These are phyloP conservation scores for Amazona ochrocephala DNA, from an alignment of 2,797 vertebrate species.

Conservation along the genomic window DNA sequence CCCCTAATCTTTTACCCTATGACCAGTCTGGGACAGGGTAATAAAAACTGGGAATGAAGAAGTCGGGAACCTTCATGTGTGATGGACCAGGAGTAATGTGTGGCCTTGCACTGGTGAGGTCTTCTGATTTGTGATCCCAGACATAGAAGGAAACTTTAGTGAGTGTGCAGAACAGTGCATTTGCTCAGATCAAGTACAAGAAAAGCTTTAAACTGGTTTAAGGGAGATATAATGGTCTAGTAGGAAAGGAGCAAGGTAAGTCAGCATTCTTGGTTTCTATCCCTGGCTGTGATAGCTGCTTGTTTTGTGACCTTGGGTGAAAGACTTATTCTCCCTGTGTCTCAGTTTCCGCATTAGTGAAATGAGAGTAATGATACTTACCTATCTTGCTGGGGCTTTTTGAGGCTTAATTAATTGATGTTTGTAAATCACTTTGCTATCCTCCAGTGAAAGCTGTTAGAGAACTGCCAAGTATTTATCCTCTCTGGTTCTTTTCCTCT, in stretches of 20 bases:
- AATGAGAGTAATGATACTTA: constrained; percentile 67
- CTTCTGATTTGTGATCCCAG: not conserved
- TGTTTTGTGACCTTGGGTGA: constrained; percentile 52
- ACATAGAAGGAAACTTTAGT: rapidly evolving
- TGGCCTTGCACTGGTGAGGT: not conserved
- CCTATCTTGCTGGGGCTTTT: constrained; percentile 49
- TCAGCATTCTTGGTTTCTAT: not conserved
- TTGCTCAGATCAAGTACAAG: not conserved
- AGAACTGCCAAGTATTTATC: constrained; percentile 61
- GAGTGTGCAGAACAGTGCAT: not conserved
- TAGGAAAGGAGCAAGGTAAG: not conserved
- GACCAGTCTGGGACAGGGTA: not conserved
- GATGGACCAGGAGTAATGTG: rapidly evolving
- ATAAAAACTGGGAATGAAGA: not conserved
- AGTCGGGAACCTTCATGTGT: not conserved
- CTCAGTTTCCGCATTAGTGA: constrained; percentile 61
- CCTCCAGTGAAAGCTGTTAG: constrained; percentile 45
- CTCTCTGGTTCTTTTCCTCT: not conserved
- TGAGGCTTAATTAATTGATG: constrained; percentile 68
- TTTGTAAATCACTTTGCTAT: constrained; percentile 64
- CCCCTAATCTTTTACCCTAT: not conserved
- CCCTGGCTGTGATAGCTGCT: constrained; percentile 40
- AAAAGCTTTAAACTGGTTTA: not conserved
- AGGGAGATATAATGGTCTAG: not conserved
- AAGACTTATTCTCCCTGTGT: constrained; percentile 35